Evolutionary conservation across 2,888 invertebrate species (phyloP), one percentile per base, ranked within the genome.

Genomic region (Petrophora chlorosata): DNA sequence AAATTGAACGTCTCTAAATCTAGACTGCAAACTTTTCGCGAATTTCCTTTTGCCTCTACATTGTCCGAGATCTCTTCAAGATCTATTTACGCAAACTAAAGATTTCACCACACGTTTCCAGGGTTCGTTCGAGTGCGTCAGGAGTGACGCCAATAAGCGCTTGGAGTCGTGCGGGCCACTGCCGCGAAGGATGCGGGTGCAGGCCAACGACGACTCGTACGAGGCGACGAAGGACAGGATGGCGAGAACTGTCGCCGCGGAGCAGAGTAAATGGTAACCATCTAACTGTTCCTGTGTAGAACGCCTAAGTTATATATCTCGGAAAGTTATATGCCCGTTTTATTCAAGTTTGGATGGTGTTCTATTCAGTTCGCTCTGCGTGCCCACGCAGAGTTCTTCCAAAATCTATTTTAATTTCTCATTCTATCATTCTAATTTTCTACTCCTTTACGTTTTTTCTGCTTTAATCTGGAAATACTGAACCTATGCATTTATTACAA

Each of bases 161-260:
- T 90, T 97, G 83, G 95, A 95, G 86, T 94, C 94, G 69, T 93
- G 97, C 88, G 98, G 98, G 65, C 92, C 95, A 63, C 92, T 98
- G 87, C 94, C 95, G 70, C 93, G 95, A 81, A 96, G 96, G 82
- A 95, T 98, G 93, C 94, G 97, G 61, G 95, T 98, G 67, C 96
- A 96, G 81, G 98, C 98, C 71, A 98, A 97, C 76, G 98, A 98
- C 77, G 98, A 98, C 92, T 96, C 97, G 52, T 98, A 98, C 90
- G 97, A 97, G 88, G 94, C 95, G 69, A 98, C 98, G 64, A 93
- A 95, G 87, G 94, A 96, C 82, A 94, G 96, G 73, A 97, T 98
- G 96, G 96, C 96, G 73, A 94, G 94, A 74, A 96, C 95, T 63
- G 97, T 97, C 83, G 96, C 98, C 82, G 96, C 95, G 85, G 96